Base-by-base conservation (phyloP, 2,113 vertebrate species). In the Orientallactaga bullata region DNA sequence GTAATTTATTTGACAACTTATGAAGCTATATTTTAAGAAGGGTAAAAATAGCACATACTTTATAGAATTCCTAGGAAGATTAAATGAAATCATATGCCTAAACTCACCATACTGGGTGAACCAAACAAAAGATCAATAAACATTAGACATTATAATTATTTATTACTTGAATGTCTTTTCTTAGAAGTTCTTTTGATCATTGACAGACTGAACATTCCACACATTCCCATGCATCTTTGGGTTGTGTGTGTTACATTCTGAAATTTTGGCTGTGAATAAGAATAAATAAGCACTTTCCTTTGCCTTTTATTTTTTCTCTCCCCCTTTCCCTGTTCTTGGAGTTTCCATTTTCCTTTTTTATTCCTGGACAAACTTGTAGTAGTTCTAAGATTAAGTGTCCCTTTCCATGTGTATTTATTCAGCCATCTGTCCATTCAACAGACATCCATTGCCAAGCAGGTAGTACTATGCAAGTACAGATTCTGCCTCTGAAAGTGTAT, bases 61-160 rank as follows among this genome's bases (percentile, higher is more conserved):
- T 86, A n/a, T 5, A 86, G 66, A 15, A 24, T 78, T 82, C 63
- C 63, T n/a, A 39, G 32, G 28, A 90, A 55, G 35, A 92, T 66
- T 76, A 86, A 85, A 86, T 86, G 32, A 93, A 87, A 84, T 66
- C 39, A 71, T 18, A n/a, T 72, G 24, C 42, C 60, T 76, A 79
- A 78, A 23, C 20, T 96, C 37, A 80, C 92, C 47, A 66, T 65
- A 47, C 65, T 61, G 69, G 55, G 68, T 83, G 61, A 66, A 35
- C 68, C 71, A 68, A 5, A 65, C 26, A 79, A 94, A 66, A 90
- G 21, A 68, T 91, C 51, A 90, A 85, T 93, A 93, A 93, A 68
- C 69, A 79, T 89, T 90, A 51, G 30, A 35, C 82, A 42, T 13
- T 7, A 39, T 24, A 18, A 39, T 83, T 10, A 77, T 85, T 76